Evolutionary conservation across 2,888 invertebrate species (phyloP), one percentile per base, ranked within the genome.

Genomic region (Allophyes oxyacanthae): DNA sequence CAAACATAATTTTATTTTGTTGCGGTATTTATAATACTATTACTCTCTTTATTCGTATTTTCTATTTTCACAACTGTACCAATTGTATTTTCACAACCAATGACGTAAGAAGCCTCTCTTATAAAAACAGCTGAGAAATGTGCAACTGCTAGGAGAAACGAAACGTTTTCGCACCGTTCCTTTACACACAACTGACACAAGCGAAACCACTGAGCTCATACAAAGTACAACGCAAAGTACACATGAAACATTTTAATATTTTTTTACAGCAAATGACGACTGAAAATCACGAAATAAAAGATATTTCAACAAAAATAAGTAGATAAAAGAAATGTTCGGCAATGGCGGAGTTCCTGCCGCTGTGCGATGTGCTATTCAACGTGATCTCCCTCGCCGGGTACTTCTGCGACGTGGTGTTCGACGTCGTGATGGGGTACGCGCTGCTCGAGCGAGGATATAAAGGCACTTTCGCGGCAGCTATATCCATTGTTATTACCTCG

Each of bases 281-380:
- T 45, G 72, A 53, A 20, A 20, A 20, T 63, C 63, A 63, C 66
- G 50, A 61, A 63, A 45, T 68, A 56, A 58, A 66, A 68, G 73
- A 52, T 44, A 55, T 34, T 62, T 62, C 5, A 58, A 45, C 63
- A 38, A 60, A 60, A 60, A 25, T 46, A 36, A 54, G 60, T 38
- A 79, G 74, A 74, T 78, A 65, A 80, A 80, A 84, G 91, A 87
- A 85, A 92, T 91, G 92, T 83, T 75, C 77, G 82, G 90, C 85
- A 80, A 94, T 94, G 96, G 96, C 96, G 90, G 98, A 98, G 95
- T 98, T 98, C 90, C 95, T 98, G 90, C 98, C 98, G 75, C 95
- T 98, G 86, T 98, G 98, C 95, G 98, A 98, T 94, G 97, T 98
- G 70, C 94, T 98, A 43, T 98, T 98, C 95, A 98, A 98, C 92